These are phyloP conservation scores for Cryptops parisi DNA, from an alignment of 2,888 invertebrate species.

Conservation along the genomic window DNA sequence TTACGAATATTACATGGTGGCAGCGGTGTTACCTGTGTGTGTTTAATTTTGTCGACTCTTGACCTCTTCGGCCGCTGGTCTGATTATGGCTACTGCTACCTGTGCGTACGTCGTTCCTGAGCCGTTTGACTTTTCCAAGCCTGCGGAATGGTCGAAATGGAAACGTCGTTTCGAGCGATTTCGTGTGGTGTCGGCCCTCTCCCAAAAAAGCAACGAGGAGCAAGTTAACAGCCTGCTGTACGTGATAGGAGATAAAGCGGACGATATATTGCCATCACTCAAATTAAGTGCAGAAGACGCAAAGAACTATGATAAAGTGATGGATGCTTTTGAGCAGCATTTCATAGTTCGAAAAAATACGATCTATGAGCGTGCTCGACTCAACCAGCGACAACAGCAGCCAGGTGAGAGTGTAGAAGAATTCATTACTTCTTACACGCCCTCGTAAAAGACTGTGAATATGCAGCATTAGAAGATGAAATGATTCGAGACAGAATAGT, in stretches of 20 bases:
- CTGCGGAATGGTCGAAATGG: background rate
- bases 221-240: background rate
- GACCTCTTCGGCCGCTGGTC: too few relatives aligned
- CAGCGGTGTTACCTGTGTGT: too few relatives aligned
- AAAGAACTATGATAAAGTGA: conserved; percentile 15
- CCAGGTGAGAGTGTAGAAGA: conserved; percentile 17
- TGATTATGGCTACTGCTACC: too few relatives aligned
- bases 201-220: background rate
- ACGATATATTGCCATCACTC: background rate
- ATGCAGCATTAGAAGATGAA: too few relatives aligned
- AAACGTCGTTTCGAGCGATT: background rate
- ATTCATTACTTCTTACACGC: conserved; percentile 19
- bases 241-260: background rate
- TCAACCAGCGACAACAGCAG: conserved; percentile 16
- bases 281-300: conserved; percentile 19
- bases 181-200: background rate
- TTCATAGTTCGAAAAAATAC: conserved; percentile 17
- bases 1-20: too few relatives aligned
- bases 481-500: conserved; percentile 21
- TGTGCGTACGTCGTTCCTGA: too few relatives aligned
- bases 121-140: background rate
- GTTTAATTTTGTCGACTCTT: too few relatives aligned
- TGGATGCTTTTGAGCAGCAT: conserved; percentile 17
- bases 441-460: conserved; percentile 18
- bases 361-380: conserved; percentile 20